A percentile compares a stretch with the other conserved stretches of the same genome.
Conservation (phyloP, 2,113 vertebrate species). For the Eulemur rufifrons region DNA sequence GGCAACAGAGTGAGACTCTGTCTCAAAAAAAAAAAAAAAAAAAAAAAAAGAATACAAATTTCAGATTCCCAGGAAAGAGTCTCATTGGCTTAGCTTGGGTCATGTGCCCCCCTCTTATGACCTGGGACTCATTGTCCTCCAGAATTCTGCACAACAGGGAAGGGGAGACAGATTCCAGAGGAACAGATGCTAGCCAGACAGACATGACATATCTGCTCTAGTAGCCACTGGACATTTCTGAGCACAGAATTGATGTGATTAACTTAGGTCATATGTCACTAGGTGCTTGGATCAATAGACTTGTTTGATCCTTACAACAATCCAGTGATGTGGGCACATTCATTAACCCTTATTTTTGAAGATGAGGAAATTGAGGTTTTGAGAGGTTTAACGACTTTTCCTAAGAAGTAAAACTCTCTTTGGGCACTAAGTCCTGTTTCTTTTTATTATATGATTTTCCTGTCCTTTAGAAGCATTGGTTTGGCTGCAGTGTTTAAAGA, state of each 20-base stretch:
- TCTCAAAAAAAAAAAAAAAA: too few species aligned
- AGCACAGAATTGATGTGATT: not conserved
- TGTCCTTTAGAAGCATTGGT: not conserved
- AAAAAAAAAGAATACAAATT: not conserved
- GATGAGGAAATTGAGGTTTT: not conserved
- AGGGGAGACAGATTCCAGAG: not conserved
- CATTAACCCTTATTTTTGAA: not conserved
- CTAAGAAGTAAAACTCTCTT: not conserved
- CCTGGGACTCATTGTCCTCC: not conserved
- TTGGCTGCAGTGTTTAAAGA: not conserved
- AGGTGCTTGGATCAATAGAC: not conserved
- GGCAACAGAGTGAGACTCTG: too few species aligned
- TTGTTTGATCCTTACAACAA: not conserved
- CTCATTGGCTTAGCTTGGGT: not conserved
- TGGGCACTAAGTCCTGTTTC: not conserved
- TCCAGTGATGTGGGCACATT: not conserved
- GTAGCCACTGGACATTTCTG: not conserved
- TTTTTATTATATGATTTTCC: not conserved
- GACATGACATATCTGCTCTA: not conserved
- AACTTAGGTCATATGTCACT: not conserved
- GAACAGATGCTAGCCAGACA: not conserved
- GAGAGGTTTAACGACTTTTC: conserved; percentile 31
- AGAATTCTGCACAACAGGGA: not conserved
- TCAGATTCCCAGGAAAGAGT: not conserved
- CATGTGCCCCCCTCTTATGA: not conserved